Conservation (phyloP, 2,888 invertebrate species). For the Malthinus flaveolus region DNA sequence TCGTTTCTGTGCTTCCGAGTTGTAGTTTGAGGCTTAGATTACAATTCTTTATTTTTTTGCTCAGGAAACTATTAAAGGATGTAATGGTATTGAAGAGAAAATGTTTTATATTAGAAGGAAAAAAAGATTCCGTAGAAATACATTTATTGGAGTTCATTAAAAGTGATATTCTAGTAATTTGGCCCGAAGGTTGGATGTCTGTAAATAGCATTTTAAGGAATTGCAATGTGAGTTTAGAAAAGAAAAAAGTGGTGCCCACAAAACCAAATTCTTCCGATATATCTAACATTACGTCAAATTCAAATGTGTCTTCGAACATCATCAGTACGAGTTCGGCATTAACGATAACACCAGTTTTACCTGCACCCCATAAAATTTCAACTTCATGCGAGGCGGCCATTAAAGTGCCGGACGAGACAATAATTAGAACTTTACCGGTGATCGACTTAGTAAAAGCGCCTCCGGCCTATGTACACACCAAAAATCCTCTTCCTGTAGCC, state of each 20-base stretch:
- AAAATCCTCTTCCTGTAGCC: background rate
- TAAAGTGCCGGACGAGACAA: constrained; percentile 29
- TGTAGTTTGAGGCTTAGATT: no score
- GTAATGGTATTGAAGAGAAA: constrained; percentile 47
- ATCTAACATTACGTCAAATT: constrained; percentile 5
- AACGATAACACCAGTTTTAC: constrained; percentile 36
- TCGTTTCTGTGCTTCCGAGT: no score
- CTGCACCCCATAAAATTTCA: constrained; percentile 14
- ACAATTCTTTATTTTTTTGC: no score
- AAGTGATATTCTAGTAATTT: constrained; percentile 55
- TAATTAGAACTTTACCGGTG: constrained; percentile 23
- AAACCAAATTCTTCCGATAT: constrained; percentile 2
- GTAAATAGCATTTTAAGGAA: constrained; percentile 47
- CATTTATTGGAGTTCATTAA: constrained; percentile 56
- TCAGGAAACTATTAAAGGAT: constrained; percentile 48
- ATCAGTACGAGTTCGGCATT: constrained; percentile 30
- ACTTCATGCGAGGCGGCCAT: background rate
- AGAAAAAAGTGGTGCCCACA: constrained; percentile 22
- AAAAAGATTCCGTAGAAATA: constrained; percentile 57
- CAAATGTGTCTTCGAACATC: constrained; percentile 9
- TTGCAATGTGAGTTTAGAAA: constrained; percentile 35
- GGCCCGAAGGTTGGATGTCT: constrained; percentile 63
- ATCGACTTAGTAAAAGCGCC: background rate
- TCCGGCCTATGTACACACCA: background rate
- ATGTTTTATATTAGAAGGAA: constrained; percentile 48